phyloP scores from a whole-genome alignment of 2,888 invertebrate species.

The Halocaridina rubra region DNA sequence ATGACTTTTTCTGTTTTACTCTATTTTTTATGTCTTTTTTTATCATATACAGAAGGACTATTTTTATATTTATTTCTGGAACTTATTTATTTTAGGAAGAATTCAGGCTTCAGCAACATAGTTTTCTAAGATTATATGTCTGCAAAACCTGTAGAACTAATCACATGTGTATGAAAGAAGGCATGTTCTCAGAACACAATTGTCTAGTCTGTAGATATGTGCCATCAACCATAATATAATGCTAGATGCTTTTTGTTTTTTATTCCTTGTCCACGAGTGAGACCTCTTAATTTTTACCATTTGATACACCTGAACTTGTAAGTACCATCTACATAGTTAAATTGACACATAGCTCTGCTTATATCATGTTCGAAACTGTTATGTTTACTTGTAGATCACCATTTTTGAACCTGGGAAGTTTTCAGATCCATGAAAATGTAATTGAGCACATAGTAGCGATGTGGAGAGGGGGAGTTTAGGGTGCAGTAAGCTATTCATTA shows the following conservation, averaged over 20 bases:
- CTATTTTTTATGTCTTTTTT: background rate
- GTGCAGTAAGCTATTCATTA: no score
- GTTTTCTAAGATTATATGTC: no score
- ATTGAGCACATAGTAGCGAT: no score
- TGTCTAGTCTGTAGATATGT: conserved; percentile 58
- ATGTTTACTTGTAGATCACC: no score
- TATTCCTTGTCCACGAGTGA: background rate
- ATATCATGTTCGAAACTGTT: no score
- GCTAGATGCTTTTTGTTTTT: background rate
- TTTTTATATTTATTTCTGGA: conserved; percentile 49
- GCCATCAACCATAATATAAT: conserved; percentile 28
- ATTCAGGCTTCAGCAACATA: conserved; percentile 17
- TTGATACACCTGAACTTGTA: background rate
- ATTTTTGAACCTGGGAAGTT: no score
- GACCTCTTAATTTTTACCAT: background rate
- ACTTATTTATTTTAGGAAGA: conserved; percentile 41
- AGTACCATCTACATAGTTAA: no score
- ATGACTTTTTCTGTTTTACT: background rate
- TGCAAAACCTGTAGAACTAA: background rate
- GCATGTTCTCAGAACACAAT: conserved; percentile 43
- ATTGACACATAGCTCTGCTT: no score
- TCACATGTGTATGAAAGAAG: background rate
- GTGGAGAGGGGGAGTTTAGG: no score
- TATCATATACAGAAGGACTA: conserved; percentile 27
- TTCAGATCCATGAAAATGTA: no score